Percentiles rank a stretch among this genome's conserved stretches.
Evolutionary conservation across 1,140 invertebrate species (phyloP).

Genomic region (Philopotamus ludificatus): DNA sequence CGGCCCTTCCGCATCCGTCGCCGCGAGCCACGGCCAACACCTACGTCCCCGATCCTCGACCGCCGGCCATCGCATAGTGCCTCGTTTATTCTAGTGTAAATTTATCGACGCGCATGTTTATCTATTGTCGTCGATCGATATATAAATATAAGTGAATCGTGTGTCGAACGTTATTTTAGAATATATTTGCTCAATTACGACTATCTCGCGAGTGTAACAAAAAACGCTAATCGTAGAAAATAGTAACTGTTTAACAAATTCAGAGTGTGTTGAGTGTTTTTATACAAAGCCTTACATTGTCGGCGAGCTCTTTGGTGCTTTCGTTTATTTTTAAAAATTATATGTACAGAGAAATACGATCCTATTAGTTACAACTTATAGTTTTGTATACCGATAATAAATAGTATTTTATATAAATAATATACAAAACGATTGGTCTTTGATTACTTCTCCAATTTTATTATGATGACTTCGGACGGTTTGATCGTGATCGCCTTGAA

Average conservation of each 20-base stretch:
- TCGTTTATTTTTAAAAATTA: conserved; percentile 16
- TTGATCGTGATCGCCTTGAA: conserved; percentile 65
- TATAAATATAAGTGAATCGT: conserved; percentile 2
- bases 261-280: conserved; percentile 7
- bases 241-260: conserved; percentile 16
- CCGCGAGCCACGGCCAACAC: conserved; percentile 37
- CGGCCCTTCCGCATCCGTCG: conserved; percentile 27
- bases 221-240: conserved; percentile 1
- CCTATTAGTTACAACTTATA: conserved; percentile 9
- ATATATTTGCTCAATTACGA: conserved; percentile 36
- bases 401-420: conserved; percentile 37
- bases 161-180: conserved; percentile 7
- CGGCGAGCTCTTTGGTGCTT: conserved; percentile 14
- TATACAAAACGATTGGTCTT: conserved; percentile 15
- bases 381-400: conserved; percentile 33
- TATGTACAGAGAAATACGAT: conserved; percentile 18
- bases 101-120: background rate
- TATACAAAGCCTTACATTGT: conserved; percentile 28
- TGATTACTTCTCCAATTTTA: conserved; percentile 67
- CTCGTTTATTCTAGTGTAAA: background rate
- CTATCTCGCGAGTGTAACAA: conserved; percentile 11
- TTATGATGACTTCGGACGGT: conserved; percentile 63
- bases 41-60: conserved; percentile 37
- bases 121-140: background rate
- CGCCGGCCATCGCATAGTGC: conserved; percentile 34